phyloP scores from a whole-genome alignment of 2,888 invertebrate species.

The Volucella inflata region DNA sequence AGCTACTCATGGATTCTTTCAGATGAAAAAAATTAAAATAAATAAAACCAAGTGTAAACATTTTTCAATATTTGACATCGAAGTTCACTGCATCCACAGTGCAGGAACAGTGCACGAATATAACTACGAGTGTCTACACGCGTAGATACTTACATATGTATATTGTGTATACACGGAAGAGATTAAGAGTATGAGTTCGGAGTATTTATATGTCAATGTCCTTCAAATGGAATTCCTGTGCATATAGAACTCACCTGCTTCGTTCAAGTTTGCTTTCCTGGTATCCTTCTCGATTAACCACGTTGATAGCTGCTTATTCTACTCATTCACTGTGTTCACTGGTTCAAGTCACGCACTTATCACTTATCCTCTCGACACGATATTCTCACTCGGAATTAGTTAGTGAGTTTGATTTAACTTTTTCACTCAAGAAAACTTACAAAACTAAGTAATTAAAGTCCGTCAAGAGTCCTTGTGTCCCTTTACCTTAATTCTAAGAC shows the following conservation, averaged over 20 bases:
- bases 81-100: background rate
- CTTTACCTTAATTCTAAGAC: constrained; percentile 42
- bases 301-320: constrained; percentile 20
- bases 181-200: background rate
- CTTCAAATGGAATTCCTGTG: constrained; percentile 53
- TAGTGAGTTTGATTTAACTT: constrained; percentile 17
- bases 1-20: background rate
- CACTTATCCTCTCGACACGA: constrained; percentile 10
- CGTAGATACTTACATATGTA: background rate
- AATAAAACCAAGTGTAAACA: constrained; percentile 29
- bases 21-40: constrained; percentile 10
- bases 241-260: constrained; percentile 45
- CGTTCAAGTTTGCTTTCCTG: constrained; percentile 38
- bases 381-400: constrained; percentile 12
- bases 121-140: background rate
- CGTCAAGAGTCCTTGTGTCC: constrained; percentile 46
- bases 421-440: constrained; percentile 28
- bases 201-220: constrained; percentile 40
- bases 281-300: constrained; percentile 65
- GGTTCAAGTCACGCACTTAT: constrained; percentile 32
- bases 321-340: constrained; percentile 29
- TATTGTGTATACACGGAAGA: constrained; percentile 38
- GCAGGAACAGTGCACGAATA: background rate
- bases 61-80: background rate
- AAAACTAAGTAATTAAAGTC: background rate